Conservation (phyloP, 2,888 invertebrate species). For the Xanthorhoe designata region DNA sequence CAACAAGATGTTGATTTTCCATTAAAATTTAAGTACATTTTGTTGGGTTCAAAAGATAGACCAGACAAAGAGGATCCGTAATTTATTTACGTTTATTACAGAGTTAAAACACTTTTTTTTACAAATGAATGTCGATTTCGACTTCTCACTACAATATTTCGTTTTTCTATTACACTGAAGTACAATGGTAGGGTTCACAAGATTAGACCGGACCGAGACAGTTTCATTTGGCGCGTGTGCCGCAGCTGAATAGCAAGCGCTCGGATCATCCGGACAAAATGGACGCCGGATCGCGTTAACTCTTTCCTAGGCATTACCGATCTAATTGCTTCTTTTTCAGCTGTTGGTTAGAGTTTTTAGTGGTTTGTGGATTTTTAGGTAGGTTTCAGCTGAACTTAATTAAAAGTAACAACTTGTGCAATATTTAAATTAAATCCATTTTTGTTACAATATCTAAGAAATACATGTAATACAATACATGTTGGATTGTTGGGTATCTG, state of each 20-base stretch:
- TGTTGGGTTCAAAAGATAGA: too few species aligned
- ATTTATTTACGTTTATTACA: too few species aligned
- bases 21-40: too few species aligned
- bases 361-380: neutral
- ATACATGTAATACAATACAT: too few species aligned
- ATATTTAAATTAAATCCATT: too few species aligned
- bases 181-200: conserved; percentile 48
- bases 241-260: conserved; percentile 63
- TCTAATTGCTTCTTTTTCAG: conserved; percentile 40
- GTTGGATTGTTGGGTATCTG: too few species aligned
- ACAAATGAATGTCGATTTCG: neutral
- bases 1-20: too few species aligned
- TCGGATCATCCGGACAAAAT: conserved; percentile 51
- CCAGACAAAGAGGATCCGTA: too few species aligned
- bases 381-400: neutral
- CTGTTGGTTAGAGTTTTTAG: neutral
- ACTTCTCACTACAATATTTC: neutral
- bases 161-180: neutral
- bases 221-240: conserved; percentile 64
- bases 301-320: conserved; percentile 43
- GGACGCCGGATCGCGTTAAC: conserved; percentile 54
- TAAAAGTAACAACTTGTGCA: too few species aligned
- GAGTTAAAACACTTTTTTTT: too few species aligned
- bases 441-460: too few species aligned
- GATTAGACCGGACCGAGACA: conserved; percentile 62